These are phyloP conservation scores for Zophobas atratus DNA, from an alignment of 1,140 invertebrate species.

Conservation along the genomic window DNA sequence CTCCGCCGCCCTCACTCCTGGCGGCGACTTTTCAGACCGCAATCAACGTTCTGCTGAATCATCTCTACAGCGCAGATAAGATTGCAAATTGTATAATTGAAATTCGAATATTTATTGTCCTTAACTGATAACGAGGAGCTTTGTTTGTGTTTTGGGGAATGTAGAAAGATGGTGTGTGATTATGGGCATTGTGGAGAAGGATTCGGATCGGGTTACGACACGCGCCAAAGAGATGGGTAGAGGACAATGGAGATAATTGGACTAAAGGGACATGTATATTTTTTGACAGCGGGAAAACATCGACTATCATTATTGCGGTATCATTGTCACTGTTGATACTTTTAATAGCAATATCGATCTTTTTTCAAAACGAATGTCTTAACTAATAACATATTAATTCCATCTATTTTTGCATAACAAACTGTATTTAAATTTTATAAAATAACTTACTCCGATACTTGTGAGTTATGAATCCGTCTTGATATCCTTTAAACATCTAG, in stretches of 20 bases:
- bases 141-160: conserved; percentile 27
- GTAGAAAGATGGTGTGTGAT: conserved; percentile 27
- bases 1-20: conserved; percentile 50
- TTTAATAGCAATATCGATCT: too few relatives aligned
- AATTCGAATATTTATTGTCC: conserved; percentile 57
- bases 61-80: conserved; percentile 55
- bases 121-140: conserved; percentile 14
- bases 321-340: too few relatives aligned
- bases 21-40: conserved; percentile 50
- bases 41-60: conserved; percentile 58
- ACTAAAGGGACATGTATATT: not conserved
- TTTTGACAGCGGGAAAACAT: too few relatives aligned
- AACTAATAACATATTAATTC: too few relatives aligned
- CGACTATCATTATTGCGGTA: too few relatives aligned
- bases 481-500: too few relatives aligned
- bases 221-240: conserved; percentile 1
- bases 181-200: conserved; percentile 1
- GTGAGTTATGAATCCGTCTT: too few relatives aligned
- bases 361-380: too few relatives aligned
- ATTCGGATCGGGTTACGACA: conserved; percentile 22
- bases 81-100: conserved; percentile 56
- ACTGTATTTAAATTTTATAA: too few relatives aligned
- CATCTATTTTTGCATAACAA: too few relatives aligned
- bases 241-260: conserved; percentile 26
- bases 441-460: too few relatives aligned